A percentile compares a stretch with the other conserved stretches of the same genome.
Evolutionary conservation across 2,797 vertebrate genomes (phyloP).

Genomic region (Numenius phaeopus): DNA sequence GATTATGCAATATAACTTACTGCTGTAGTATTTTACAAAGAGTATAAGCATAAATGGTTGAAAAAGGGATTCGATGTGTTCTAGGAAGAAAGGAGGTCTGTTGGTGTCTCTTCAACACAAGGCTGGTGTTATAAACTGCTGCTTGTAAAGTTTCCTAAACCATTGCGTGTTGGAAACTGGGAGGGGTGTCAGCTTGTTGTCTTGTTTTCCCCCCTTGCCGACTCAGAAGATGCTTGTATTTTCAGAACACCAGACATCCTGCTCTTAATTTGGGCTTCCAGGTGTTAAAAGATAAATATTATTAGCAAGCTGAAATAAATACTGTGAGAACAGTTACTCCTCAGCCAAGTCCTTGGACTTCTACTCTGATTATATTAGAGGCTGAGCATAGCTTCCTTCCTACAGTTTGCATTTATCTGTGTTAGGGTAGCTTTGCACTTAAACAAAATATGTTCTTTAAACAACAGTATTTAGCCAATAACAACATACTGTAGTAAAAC

Average conservation of each 20-base stretch:
- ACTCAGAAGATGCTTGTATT: background rate
- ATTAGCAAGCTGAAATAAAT: background rate
- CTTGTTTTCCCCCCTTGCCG: too few species aligned
- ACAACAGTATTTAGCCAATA: background rate
- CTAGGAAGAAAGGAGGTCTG: background rate
- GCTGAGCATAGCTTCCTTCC: background rate
- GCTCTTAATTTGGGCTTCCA: background rate
- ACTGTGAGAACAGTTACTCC: background rate
- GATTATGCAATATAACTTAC: background rate
- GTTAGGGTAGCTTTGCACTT: background rate
- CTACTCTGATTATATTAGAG: background rate
- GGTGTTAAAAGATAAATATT: background rate
- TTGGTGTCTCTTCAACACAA: background rate
- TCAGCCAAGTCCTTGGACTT: background rate
- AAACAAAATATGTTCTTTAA: background rate
- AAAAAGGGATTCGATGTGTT: background rate
- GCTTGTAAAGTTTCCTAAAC: background rate
- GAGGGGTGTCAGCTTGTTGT: background rate
- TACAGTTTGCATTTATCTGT: background rate
- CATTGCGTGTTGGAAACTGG: background rate
- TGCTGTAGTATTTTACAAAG: background rate
- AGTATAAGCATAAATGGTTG: background rate
- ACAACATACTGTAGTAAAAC: background rate
- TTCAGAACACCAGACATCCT: background rate
- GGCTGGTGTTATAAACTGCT: background rate